These are phyloP conservation scores for Pteromalus puparum DNA, from an alignment of 1,140 invertebrate species.

Conservation along the genomic window DNA sequence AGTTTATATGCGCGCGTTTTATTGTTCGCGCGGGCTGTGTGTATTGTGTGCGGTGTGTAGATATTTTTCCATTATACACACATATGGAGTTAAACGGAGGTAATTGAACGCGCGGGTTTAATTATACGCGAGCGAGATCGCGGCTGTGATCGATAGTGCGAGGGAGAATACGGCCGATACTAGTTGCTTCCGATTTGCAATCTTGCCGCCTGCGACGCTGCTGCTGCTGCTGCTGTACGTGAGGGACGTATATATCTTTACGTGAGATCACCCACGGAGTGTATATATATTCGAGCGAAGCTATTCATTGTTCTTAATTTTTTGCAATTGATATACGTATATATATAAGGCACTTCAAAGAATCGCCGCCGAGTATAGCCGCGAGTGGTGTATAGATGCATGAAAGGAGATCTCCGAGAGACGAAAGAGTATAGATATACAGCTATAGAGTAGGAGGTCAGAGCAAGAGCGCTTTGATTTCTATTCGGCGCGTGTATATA, in stretches of 20 bases:
- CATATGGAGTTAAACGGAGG: neutral
- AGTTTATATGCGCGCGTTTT: neutral
- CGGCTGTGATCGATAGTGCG: neutral
- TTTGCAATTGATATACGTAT: constrained; percentile 24
- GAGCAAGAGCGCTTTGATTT: constrained; percentile 20
- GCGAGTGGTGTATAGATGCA: neutral
- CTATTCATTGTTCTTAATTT: constrained; percentile 44
- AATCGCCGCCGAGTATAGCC: neutral
- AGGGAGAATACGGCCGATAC: neutral
- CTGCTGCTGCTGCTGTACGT: too few relatives aligned
- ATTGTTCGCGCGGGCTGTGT: neutral
- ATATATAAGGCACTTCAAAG: constrained; percentile 18
- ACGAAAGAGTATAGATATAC: neutral
- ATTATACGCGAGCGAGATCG: neutral
- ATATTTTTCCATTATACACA: too few relatives aligned
- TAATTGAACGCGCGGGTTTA: constrained; percentile 18
- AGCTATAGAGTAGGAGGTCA: constrained; percentile 6
- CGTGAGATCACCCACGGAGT: too few relatives aligned
- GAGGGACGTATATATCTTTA: too few relatives aligned
- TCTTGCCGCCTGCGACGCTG: neutral
- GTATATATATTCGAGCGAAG: neutral
- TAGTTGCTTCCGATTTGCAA: constrained; percentile 10
- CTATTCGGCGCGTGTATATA: neutral
- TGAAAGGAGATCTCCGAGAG: neutral
- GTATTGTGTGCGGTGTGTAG: too few relatives aligned